A percentile compares a stretch with the other conserved stretches of the same genome.
Evolutionary conservation across 2,888 invertebrate species (phyloP).

Genomic region (Augiades crinisus): DNA sequence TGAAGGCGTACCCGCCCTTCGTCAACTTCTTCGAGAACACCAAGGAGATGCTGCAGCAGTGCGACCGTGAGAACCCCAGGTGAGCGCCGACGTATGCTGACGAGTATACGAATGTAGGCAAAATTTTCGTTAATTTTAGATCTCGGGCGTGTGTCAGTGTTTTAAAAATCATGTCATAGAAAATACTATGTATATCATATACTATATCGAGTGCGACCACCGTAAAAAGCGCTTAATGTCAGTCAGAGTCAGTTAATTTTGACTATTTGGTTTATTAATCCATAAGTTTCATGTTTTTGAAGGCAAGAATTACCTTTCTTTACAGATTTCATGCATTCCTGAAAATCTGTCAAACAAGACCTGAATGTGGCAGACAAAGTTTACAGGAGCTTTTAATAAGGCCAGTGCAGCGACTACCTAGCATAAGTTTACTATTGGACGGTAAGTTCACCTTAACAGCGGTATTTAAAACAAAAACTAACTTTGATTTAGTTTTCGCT

Average conservation of each 20-base stretch:
- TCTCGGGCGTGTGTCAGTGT: too few species aligned
- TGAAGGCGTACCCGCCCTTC: constrained; percentile 99
- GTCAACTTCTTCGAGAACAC: constrained; percentile 99
- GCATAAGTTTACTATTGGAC: constrained; percentile 95
- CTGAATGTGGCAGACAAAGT: constrained; percentile 97
- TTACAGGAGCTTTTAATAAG: constrained; percentile 97
- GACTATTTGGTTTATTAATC: too few species aligned
- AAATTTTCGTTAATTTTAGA: too few species aligned
- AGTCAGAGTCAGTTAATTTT: too few species aligned
- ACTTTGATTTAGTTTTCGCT: too few species aligned
- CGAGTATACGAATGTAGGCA: not conserved
- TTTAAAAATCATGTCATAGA: too few species aligned
- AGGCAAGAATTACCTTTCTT: too few species aligned
- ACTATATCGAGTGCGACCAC: too few species aligned
- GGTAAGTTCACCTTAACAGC: constrained; percentile 81
- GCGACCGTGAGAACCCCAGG: constrained; percentile 95
- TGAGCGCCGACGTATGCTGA: constrained; percentile 30
- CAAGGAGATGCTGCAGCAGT: constrained; percentile 94
- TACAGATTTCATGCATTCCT: constrained; percentile 96
- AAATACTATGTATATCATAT: too few species aligned
- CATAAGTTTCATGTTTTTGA: too few species aligned
- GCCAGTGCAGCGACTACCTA: constrained; percentile 98
- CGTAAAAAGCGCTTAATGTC: too few species aligned
- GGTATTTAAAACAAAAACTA: too few species aligned
- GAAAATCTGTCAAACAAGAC: constrained; percentile 95